Evolutionary conservation across 2,113 vertebrate species (phyloP).

Genomic region (Chamaetylas fuelleborni): DNA sequence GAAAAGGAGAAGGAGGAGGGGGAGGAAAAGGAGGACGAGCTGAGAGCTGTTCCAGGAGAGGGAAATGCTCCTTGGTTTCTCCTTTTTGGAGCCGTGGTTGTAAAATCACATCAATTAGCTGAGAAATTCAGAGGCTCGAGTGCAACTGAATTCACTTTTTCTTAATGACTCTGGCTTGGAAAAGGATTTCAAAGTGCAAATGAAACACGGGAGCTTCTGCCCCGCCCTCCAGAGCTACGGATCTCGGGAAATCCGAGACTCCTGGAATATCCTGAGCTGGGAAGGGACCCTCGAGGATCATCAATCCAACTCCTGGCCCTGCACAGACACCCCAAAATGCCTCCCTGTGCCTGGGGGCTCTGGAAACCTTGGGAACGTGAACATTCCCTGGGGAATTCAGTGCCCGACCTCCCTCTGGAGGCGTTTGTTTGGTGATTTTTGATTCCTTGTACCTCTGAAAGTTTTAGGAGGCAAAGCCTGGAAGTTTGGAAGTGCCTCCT

Average conservation of each 20-base stretch:
- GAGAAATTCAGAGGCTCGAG: neutral
- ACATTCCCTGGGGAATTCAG: neutral
- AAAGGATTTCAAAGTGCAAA: neutral
- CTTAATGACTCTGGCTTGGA: neutral
- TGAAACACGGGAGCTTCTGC: accelerated
- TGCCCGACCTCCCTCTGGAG: neutral
- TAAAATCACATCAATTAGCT: neutral
- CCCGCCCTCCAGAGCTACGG: neutral
- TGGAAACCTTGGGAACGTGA: neutral
- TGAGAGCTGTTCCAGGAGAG: neutral
- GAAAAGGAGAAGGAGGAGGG: neutral
- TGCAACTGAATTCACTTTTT: neutral
- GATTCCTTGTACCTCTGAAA: accelerated
- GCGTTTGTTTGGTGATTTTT: accelerated
- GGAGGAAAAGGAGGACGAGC: neutral
- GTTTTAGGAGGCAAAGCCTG: neutral
- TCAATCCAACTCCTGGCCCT: neutral
- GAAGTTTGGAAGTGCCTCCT: accelerated
- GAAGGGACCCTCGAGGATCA: neutral
- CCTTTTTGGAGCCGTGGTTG: neutral
- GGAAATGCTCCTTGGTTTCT: neutral
- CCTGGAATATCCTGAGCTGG: neutral
- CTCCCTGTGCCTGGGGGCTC: accelerated
- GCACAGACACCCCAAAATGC: neutral
- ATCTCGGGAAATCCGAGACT: neutral